A percentile compares a stretch with the other conserved stretches of the same genome.
These are phyloP conservation scores for Nesoenas mayeri DNA, from an alignment of 2,113 vertebrate genomes.

Conservation along the genomic window DNA sequence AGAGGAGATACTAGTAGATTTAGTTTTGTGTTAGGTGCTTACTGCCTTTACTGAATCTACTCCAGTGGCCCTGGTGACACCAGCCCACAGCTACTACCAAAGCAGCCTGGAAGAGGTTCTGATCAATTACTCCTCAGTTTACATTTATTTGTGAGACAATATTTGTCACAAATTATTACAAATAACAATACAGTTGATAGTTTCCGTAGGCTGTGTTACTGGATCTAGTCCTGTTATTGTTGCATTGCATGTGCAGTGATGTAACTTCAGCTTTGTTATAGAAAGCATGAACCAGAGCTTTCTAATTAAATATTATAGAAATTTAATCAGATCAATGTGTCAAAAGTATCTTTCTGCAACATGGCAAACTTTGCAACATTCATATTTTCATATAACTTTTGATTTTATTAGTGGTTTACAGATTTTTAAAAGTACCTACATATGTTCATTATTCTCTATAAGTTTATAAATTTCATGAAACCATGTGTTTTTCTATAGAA, in stretches of 20 bases:
- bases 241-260: neutral
- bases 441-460: neutral
- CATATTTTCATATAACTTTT: conserved; percentile 12
- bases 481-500: neutral
- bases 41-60: neutral
- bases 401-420: conserved; percentile 4
- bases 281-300: neutral
- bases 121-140: neutral
- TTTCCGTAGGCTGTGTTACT: neutral
- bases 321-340: neutral
- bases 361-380: neutral
- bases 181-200: neutral
- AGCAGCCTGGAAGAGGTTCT: neutral
- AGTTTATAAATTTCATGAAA: neutral
- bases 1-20: neutral
- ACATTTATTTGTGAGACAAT: neutral
- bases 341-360: neutral
- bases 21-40: neutral
- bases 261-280: neutral
- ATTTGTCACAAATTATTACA: neutral
- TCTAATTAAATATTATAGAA: conserved; percentile 26
- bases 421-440: neutral
- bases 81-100: neutral
- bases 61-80: neutral
- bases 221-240: neutral